Conservation (phyloP, 2,113 vertebrate genomes). For the Sapayoa aenigma region DNA sequence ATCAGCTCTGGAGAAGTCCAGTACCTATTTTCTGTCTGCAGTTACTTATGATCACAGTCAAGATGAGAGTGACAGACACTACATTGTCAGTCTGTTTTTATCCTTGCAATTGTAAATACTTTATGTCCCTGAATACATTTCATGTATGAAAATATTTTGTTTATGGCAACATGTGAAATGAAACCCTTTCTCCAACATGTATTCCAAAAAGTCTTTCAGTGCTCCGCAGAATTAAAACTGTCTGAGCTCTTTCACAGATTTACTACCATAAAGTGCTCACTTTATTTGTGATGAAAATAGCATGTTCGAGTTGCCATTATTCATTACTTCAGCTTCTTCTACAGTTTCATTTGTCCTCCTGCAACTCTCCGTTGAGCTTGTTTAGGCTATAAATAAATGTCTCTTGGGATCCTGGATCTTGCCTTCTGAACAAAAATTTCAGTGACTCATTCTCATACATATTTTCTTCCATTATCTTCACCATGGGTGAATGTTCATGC, state of each 20-base stretch:
- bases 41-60: background rate
- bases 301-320: constrained; percentile 24
- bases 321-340: constrained; percentile 41
- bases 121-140: background rate
- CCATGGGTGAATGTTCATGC: background rate
- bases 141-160: background rate
- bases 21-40: background rate
- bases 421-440: constrained; percentile 37
- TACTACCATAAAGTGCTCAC: background rate
- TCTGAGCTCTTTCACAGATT: constrained; percentile 23
- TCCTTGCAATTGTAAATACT: background rate
- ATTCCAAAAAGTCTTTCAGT: background rate
- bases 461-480: constrained; percentile 54
- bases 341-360: constrained; percentile 48
- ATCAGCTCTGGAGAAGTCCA: background rate
- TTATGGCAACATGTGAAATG: background rate
- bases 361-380: constrained; percentile 5
- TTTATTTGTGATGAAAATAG: constrained; percentile 34
- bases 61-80: background rate
- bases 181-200: background rate
- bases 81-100: background rate
- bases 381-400: constrained; percentile 72
- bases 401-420: constrained; percentile 64
- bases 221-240: background rate
- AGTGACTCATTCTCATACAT: constrained; percentile 66